Conservation (phyloP, 2,797 vertebrate species). For the Pteronotus mesoamericanus region DNA sequence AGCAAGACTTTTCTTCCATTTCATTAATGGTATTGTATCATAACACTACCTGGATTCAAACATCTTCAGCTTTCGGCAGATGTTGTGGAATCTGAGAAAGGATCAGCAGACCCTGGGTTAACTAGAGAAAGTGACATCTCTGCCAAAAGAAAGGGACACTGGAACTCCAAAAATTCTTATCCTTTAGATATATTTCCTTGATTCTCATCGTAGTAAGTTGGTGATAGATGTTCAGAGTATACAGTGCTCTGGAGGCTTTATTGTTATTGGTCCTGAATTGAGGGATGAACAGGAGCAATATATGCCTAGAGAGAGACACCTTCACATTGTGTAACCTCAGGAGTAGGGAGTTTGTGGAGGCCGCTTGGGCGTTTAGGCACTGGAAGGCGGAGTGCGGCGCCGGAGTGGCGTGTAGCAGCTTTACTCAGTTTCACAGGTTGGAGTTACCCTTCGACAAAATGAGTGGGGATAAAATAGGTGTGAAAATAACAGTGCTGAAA, state of each 20-base stretch:
- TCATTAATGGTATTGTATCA: background rate
- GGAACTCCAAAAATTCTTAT: background rate
- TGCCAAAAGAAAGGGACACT: background rate
- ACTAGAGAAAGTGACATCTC: background rate
- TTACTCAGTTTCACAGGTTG: background rate
- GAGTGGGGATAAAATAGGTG: background rate
- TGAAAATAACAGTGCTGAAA: background rate
- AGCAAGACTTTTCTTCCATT: background rate
- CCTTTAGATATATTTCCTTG: background rate
- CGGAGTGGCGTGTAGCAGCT: background rate
- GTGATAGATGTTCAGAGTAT: background rate
- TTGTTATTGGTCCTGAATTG: background rate
- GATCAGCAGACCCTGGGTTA: background rate
- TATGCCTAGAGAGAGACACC: background rate
- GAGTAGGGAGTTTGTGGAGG: background rate
- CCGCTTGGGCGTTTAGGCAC: background rate
- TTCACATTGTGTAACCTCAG: background rate
- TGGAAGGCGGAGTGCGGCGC: background rate
- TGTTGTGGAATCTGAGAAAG: background rate
- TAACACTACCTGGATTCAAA: background rate
- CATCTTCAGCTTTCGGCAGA: background rate
- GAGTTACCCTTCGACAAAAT: background rate
- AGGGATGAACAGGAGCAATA: background rate
- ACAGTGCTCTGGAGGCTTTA: background rate
- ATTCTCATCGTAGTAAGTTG: background rate